Evolutionary conservation across 2,888 invertebrate genomes (phyloP), one percentile per base, ranked within the genome.

Genomic region (Limenitis camilla): DNA sequence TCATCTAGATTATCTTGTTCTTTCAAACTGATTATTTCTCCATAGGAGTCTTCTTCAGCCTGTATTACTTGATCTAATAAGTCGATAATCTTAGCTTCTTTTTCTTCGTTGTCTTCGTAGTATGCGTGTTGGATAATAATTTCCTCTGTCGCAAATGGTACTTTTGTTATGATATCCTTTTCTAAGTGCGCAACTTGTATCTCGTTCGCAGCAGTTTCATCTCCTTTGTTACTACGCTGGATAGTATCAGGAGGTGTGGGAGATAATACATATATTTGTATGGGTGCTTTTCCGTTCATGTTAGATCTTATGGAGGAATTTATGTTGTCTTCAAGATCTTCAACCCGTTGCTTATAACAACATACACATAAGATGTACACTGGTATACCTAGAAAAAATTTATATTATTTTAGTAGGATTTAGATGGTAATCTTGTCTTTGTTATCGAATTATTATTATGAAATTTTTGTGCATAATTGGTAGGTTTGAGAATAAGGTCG

Each of bases 1-100:
- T 71, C 71, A 8, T 76, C 72, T 35, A 71, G 72, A 52, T 65
- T 71, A 8, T 58, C 44, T 3, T 45, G 11, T 38, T 80, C 83
- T 40, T 78, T 78, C 5, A 79, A 60, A 56, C 77, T 78, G 29
- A 72, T 64, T 19, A 74, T 65, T 66, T 87, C 85, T 35, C 72
- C 73, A 36, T 83, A 86, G 27, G 75, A 69, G 55, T 86, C 84
- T 69, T 88, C 88, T 68, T 87, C 88, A 27, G 86, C 88, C 74
- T 86, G 85, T 49, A 86, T 55, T 2, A 88, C 84, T 72, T 86
- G 79, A 61, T 88, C 87, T n/a, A 86, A 65, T 52, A 85, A 64
- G 59, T 86, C 84, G 47, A 88, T 88, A 35, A 83, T 84, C 62
- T 87, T 87, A 1, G 86, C 87, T 75, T 87, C 86, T 56, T 81